phyloP scores from a whole-genome alignment of 1,140 invertebrate species.

The Heterodera schachtii region DNA sequence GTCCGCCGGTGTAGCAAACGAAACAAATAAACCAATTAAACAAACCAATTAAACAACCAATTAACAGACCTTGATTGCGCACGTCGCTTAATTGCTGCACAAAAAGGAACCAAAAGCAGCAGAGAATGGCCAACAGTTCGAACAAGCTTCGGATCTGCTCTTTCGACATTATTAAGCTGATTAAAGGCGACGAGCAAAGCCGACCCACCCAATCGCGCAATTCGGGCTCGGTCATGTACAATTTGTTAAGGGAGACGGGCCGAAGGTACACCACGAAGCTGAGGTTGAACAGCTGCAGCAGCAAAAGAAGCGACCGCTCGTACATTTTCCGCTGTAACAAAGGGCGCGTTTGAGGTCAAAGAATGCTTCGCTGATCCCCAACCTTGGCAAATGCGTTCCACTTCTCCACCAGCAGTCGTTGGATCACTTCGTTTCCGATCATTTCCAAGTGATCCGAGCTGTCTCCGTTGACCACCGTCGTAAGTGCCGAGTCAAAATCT shows the following conservation, averaged over 20 bases:
- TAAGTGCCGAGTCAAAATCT: conserved; percentile 98
- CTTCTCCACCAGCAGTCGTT: conserved; percentile 92
- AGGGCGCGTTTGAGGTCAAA: conserved; percentile 19
- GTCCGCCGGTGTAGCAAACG: too few species aligned
- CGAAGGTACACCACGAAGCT: conserved; percentile 86
- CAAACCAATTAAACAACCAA: too few species aligned
- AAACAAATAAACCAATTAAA: too few species aligned
- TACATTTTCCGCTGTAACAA: conserved; percentile 80
- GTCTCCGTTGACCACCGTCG: conserved; percentile 90
- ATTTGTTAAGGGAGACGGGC: conserved; percentile 71
- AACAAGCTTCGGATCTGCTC: conserved; percentile 74
- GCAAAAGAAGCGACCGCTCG: conserved; percentile 81
- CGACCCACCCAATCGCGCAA: conserved; percentile 65
- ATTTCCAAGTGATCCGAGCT: conserved; percentile 97
- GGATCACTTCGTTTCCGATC: conserved; percentile 96
- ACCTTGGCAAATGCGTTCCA: conserved; percentile 98
- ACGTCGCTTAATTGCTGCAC: conserved; percentile 89
- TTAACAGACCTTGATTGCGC: conserved; percentile 82
- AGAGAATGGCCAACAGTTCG: conserved; percentile 81
- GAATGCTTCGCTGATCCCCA: conserved; percentile 60
- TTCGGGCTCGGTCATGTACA: conserved; percentile 67
- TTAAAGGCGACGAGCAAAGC: not conserved
- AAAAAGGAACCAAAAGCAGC: conserved; percentile 84
- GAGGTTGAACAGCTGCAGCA: conserved; percentile 81
- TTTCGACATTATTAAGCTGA: conserved; percentile 10